Conservation (phyloP, 1,140 invertebrate genomes). For the Ceratosolen solmsi region DNA sequence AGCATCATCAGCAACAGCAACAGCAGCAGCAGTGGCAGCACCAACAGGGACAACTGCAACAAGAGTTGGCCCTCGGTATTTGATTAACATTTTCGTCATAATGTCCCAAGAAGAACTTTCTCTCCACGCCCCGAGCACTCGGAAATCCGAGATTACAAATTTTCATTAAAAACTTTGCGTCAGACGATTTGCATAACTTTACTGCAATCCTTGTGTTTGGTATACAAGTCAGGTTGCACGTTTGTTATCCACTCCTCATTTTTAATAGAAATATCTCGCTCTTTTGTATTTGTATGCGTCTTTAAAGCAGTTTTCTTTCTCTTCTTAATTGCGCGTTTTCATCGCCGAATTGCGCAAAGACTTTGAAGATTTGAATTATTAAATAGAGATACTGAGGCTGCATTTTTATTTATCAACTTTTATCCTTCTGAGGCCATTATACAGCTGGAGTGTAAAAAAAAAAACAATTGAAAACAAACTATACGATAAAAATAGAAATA, state of each 20-base stretch:
- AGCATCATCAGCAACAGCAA: background rate
- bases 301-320: conserved; percentile 4
- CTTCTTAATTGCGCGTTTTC: conserved; percentile 33
- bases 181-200: conserved; percentile 59
- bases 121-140: conserved; percentile 37
- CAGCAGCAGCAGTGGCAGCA: background rate
- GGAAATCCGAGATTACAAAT: conserved; percentile 64
- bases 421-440: background rate
- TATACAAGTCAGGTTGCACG: conserved; percentile 16
- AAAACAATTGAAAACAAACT: background rate
- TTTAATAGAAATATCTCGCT: conserved; percentile 39
- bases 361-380: conserved; percentile 19
- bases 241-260: conserved; percentile 22
- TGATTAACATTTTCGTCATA: conserved; percentile 65
- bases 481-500: background rate
- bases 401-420: background rate
- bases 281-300: conserved; percentile 21
- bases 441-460: background rate
- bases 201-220: conserved; percentile 37
- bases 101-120: conserved; percentile 36
- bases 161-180: conserved; percentile 67
- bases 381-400: background rate
- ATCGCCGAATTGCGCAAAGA: conserved; percentile 31
- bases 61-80: conserved; percentile 47
- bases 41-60: background rate